These are phyloP conservation scores for Halocaridina rubra DNA, from an alignment of 2,888 invertebrate genomes.

Conservation along the genomic window DNA sequence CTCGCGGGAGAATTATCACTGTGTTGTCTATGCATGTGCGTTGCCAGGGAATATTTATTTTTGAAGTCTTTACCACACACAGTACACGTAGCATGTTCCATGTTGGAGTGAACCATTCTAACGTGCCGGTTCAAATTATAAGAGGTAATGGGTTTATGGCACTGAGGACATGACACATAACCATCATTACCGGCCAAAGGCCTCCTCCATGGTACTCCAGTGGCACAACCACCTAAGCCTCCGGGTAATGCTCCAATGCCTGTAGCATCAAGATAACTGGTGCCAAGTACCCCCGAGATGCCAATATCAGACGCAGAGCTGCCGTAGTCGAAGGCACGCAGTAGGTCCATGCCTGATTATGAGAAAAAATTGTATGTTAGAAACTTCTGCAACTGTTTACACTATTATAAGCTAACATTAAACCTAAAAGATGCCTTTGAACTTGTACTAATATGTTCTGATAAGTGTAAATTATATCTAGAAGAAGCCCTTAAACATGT, in stretches of 20 bases:
- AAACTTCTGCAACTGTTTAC: too few species aligned
- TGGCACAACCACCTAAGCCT: background rate
- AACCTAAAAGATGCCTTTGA: too few species aligned
- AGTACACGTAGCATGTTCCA: conserved; percentile 59
- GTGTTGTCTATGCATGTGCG: conserved; percentile 62
- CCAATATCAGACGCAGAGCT: conserved; percentile 19
- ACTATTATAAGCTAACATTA: too few species aligned
- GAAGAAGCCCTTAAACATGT: too few species aligned
- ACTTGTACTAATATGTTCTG: too few species aligned
- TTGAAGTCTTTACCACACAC: conserved; percentile 60
- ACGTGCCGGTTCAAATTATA: conserved; percentile 63
- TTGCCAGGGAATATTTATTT: conserved; percentile 61
- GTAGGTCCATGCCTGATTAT: conserved; percentile 42
- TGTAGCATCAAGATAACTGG: conserved; percentile 32
- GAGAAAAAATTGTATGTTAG: background rate
- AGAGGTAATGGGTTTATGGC: conserved; percentile 62
- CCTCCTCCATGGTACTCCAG: conserved; percentile 35
- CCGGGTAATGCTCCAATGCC: conserved; percentile 5
- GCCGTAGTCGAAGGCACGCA: conserved; percentile 50
- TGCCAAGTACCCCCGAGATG: conserved; percentile 6
- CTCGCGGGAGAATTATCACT: conserved; percentile 9
- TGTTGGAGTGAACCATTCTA: conserved; percentile 62
- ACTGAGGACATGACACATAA: conserved; percentile 62
- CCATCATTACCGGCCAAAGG: conserved; percentile 48
- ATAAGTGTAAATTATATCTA: too few species aligned